Evolutionary conservation across 2,888 invertebrate species (phyloP).

Genomic region (Entomobrya multifasciata): DNA sequence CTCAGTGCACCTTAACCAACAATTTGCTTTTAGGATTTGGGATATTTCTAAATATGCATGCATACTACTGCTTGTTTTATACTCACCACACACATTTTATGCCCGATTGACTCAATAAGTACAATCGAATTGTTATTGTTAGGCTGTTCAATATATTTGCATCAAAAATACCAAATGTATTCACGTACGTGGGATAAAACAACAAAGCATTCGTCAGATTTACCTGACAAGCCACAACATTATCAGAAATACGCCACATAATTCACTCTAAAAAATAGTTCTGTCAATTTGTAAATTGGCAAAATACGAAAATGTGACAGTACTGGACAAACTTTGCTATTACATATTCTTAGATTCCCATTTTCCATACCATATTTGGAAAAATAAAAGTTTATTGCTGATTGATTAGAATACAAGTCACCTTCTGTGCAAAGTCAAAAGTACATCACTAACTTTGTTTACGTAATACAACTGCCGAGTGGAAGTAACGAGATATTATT

Average conservation of each 20-base stretch:
- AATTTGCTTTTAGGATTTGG: slow-evolving; percentile 4
- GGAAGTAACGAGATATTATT: no score
- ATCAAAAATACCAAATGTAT: no score
- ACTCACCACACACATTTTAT: neutral
- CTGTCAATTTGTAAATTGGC: neutral
- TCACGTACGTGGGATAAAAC: slow-evolving; percentile 6
- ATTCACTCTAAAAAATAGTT: neutral
- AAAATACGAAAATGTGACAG: no score
- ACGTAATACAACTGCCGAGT: neutral
- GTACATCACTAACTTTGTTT: neutral
- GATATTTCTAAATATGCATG: neutral
- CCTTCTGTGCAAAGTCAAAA: neutral
- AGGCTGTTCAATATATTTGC: no score
- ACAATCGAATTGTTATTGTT: no score
- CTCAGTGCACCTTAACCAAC: no score
- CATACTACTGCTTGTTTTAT: neutral
- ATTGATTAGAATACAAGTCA: slow-evolving; percentile 49
- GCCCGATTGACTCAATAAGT: neutral
- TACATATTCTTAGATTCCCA: no score
- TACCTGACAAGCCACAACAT: neutral
- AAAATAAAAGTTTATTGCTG: slow-evolving; percentile 21
- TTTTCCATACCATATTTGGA: slow-evolving; percentile 53
- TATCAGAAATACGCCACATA: neutral
- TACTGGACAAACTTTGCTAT: no score
- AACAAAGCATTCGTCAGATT: no score